These are phyloP conservation scores for Acyrthosiphon pisum DNA, from an alignment of 1,140 invertebrate genomes.

Conservation along the genomic window DNA sequence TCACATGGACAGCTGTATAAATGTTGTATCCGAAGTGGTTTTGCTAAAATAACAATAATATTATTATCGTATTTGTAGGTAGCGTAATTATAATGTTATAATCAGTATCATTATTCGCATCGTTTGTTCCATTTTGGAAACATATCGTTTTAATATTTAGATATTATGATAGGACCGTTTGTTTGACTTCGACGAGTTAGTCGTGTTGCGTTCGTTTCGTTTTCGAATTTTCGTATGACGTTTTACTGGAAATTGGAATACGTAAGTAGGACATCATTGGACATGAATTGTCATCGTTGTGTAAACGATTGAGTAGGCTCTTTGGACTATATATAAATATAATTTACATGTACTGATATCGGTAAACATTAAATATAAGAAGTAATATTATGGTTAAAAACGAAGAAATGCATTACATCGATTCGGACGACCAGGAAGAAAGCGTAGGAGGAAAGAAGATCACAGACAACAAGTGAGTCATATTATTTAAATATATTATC, in stretches of 20 bases:
- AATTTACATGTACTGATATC: neutral
- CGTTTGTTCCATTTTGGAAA: neutral
- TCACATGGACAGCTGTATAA: neutral
- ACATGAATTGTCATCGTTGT: neutral
- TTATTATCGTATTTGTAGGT: neutral
- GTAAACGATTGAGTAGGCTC: too few relatives aligned
- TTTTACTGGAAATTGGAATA: neutral
- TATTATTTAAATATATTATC: neutral
- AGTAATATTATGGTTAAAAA: constrained; percentile 35
- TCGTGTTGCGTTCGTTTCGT: neutral
- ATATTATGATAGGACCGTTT: neutral
- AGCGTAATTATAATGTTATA: neutral
- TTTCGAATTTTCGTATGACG: neutral
- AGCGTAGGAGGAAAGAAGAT: neutral
- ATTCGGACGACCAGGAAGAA: constrained; percentile 43
- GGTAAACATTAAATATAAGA: neutral
- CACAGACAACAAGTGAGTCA: constrained; percentile 1
- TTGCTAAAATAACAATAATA: neutral
- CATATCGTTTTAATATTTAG: neutral
- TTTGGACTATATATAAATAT: neutral
- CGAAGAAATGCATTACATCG: constrained; percentile 53
- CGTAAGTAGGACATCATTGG: neutral
- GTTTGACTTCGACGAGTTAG: neutral
- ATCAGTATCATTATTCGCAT: neutral
- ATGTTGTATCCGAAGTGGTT: neutral